These are phyloP conservation scores for Nymphalis urticae DNA, from an alignment of 2,888 invertebrate genomes.

Conservation along the genomic window DNA sequence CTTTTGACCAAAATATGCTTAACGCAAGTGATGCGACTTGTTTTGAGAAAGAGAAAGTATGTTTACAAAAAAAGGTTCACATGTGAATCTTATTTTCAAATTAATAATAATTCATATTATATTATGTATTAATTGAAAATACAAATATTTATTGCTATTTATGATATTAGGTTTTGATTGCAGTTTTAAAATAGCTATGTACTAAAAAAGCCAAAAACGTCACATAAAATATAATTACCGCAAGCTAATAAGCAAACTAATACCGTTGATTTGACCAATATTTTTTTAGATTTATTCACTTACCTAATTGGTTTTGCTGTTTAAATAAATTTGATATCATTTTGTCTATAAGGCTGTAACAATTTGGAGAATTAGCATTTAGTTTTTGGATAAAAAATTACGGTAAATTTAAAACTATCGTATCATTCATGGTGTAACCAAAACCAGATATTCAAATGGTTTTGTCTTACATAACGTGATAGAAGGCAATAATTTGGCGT, in stretches of 20 bases:
- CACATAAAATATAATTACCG: background rate
- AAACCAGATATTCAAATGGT: constrained; percentile 32
- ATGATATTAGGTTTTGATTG: no score
- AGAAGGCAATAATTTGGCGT: constrained; percentile 46
- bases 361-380: no score
- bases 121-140: no score
- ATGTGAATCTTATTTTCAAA: constrained; percentile 1
- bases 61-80: constrained; percentile 1
- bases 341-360: no score
- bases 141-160: no score
- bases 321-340: no score
- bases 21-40: background rate
- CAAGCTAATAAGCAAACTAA: background rate
- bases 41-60: constrained; percentile 2
- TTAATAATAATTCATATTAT: background rate
- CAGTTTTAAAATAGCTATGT: no score
- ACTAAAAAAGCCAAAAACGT: background rate
- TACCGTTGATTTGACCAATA: background rate
- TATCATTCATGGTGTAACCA: constrained; percentile 29
- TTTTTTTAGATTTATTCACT: no score
- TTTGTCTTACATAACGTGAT: constrained; percentile 37
- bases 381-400: background rate
- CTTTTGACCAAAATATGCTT: background rate
- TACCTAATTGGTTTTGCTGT: no score
- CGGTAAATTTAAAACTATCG: constrained; percentile 14